A percentile compares a stretch with the other conserved stretches of the same genome.
These are phyloP conservation scores for Andricus grossulariae DNA, from an alignment of 1,140 invertebrate species.

Conservation along the genomic window DNA sequence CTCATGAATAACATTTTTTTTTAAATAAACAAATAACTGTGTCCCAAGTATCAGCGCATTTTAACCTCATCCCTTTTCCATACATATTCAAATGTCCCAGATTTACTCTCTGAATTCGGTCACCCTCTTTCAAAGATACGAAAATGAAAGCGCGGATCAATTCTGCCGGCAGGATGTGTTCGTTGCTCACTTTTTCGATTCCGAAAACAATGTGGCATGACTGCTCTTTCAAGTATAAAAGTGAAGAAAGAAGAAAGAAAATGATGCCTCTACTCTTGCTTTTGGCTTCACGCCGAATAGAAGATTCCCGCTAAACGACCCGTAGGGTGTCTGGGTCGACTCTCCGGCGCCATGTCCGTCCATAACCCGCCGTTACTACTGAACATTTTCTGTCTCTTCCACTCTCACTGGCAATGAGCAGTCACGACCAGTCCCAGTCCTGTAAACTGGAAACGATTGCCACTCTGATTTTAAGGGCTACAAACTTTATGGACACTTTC, in stretches of 20 bases:
- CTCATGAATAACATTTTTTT: too few species aligned
- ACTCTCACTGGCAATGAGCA: too few species aligned
- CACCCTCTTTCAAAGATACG: constrained; percentile 4
- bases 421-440: too few species aligned
- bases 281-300: constrained; percentile 18
- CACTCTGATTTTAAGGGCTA: too few species aligned
- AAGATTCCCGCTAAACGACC: constrained; percentile 2
- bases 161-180: neutral
- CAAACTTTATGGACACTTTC: too few species aligned
- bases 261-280: constrained; percentile 10
- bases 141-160: constrained; percentile 22
- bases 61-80: neutral
- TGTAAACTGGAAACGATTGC: too few species aligned
- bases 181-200: neutral
- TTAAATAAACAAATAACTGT: neutral
- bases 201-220: constrained; percentile 5
- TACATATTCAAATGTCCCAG: constrained; percentile 2
- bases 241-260: neutral
- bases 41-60: neutral
- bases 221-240: neutral
- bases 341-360: neutral
- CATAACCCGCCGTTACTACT: neutral
- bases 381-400: neutral
- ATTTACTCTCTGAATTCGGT: constrained; percentile 5
- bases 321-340: neutral